Conservation (phyloP, 2,888 invertebrate species). For the Hipparchia semele region DNA sequence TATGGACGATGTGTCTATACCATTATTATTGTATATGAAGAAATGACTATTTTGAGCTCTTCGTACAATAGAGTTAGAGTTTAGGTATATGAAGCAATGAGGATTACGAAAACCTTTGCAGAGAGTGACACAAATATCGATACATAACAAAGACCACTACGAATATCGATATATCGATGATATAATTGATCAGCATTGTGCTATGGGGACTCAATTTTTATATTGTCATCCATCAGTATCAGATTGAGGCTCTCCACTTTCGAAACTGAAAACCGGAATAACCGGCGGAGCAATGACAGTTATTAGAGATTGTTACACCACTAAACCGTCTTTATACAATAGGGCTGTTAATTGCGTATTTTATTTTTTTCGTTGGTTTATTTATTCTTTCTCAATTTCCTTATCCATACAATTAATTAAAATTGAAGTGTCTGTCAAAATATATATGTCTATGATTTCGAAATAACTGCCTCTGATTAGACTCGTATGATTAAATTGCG, state of each 20-base stretch:
- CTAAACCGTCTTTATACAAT: slow-evolving; percentile 21
- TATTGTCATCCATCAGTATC: slow-evolving; percentile 58
- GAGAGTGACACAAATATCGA: background rate
- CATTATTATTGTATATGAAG: background rate
- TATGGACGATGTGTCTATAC: background rate
- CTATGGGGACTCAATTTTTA: slow-evolving; percentile 42
- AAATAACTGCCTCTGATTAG: too few species aligned
- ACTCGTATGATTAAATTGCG: too few species aligned
- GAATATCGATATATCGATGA: slow-evolving; percentile 20
- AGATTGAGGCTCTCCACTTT: slow-evolving; percentile 58
- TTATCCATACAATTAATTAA: background rate
- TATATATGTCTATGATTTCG: background rate
- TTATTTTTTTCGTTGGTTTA: background rate
- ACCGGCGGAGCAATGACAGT: slow-evolving; percentile 45
- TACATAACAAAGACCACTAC: slow-evolving; percentile 2
- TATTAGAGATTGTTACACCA: slow-evolving; percentile 40
- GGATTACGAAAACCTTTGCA: background rate
- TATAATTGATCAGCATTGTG: slow-evolving; percentile 27
- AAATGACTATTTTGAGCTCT: background rate
- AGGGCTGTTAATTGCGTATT: slow-evolving; percentile 20
- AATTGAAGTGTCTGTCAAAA: background rate
- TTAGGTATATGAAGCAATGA: background rate
- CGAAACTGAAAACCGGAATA: slow-evolving; percentile 66
- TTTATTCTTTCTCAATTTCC: background rate
- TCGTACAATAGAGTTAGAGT: background rate